Percentiles rank a stretch among this genome's conserved stretches.
Conservation (phyloP, 92 coral and sea anemone species). For the Montipora capitata region DNA sequence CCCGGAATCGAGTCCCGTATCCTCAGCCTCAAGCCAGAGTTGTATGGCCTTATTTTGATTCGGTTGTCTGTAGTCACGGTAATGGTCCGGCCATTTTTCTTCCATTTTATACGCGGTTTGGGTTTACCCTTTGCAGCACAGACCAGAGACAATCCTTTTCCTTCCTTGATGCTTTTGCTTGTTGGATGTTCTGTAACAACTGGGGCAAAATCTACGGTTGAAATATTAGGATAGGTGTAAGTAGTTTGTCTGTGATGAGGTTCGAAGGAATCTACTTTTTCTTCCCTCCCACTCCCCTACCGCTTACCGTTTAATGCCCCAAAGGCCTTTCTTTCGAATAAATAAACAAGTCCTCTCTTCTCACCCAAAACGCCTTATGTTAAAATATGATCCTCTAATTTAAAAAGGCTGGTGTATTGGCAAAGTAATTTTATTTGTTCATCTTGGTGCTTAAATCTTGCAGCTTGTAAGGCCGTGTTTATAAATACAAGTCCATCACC, state of each 20-base stretch:
- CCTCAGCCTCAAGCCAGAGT: conserved; percentile 82
- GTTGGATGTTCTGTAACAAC: neutral
- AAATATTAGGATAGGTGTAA: neutral
- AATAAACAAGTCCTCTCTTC: no score
- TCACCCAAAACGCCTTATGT: no score
- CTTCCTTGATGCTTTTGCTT: conserved; percentile 58
- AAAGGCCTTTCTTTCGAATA: no score
- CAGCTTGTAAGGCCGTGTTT: no score
- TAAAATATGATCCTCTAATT: no score
- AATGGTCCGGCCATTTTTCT: conserved; percentile 78
- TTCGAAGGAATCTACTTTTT: no score
- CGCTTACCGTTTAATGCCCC: no score
- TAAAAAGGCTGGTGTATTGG: no score
- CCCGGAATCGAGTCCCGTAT: conserved; percentile 67
- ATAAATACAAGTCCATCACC: no score
- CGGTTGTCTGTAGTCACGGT: conserved; percentile 56
- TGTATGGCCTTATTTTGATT: conserved; percentile 38
- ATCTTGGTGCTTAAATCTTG: no score
- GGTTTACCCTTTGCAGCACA: conserved; percentile 87
- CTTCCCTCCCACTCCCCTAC: no score
- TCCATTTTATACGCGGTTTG: conserved; percentile 90
- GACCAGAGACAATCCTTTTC: conserved; percentile 76
- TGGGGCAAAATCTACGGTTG: neutral
- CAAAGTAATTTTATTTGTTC: no score
- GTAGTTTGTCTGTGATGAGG: neutral